Evolutionary conservation across 2,888 invertebrate genomes (phyloP), one percentile per base, ranked within the genome.

Genomic region (Resseliella maxima): DNA sequence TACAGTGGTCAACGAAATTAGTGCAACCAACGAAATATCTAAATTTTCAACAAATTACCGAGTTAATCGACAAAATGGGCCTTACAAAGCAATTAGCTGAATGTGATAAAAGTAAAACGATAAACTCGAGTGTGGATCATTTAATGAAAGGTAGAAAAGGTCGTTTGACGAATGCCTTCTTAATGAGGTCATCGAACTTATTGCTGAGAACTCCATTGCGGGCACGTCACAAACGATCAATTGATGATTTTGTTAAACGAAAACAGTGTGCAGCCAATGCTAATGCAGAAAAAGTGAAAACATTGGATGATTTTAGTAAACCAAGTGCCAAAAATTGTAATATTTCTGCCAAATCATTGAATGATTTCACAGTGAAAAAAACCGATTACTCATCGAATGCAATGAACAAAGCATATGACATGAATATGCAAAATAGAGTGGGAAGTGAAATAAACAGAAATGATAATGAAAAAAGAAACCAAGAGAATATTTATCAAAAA

Each of bases 401-500:
- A 8, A 85, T 35, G 46, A 27, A 27, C 85, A 83, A n/a, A 10
- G 24, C 72, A n/a, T 86, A 12, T 35, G 64, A 85, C 41, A 85
- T 46, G 8, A 59, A 31, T 64, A 85, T 50, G 85, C 21, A 3
- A 3, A 85, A 50, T 31, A 50, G 31, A 50, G 10, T 50, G 41
- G 35, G n/a, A 50, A 46, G n/a, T 54, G n/a, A 21, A 46, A 41
- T n/a, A 21, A 36, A 83, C 27, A 36, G n/a, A 31, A 85, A 54
- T 21, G 86, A 85, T 3, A 41, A 8, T 38, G 2, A 5, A 38
- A 36, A 83, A 1, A 83, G 85, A 18, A 88, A 88, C 8, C 90
- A 90, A 85, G 91, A 91, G 46, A 89, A 90, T 12, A 91, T 91
- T 86, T 91, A 91, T 87, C 91, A 91, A 72, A 90, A 90, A 64